phyloP scores from a whole-genome alignment of 2,113 vertebrate genomes.

The Leptosomus discolor region DNA sequence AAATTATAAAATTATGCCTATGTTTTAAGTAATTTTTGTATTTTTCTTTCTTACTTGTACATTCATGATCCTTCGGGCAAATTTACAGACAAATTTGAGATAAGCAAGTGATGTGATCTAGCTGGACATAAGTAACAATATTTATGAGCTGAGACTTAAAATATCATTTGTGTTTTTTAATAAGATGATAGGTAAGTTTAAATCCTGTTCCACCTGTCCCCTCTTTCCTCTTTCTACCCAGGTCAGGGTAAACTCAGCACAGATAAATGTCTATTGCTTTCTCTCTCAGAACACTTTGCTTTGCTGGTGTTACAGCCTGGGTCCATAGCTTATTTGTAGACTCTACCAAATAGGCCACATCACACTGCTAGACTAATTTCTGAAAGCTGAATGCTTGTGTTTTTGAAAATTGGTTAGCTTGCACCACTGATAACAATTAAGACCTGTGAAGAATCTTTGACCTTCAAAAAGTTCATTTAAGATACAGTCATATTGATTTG shows the following conservation, averaged over 20 bases:
- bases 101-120: background rate
- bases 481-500: background rate
- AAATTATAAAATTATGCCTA: background rate
- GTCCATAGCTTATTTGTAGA: background rate
- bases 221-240: background rate
- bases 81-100: background rate
- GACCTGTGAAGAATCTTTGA: background rate
- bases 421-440: background rate
- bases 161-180: background rate
- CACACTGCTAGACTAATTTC: background rate
- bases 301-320: background rate
- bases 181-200: background rate
- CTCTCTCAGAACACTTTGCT: background rate
- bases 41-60: background rate
- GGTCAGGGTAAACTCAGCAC: background rate
- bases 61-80: background rate
- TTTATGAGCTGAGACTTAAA: background rate
- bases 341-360: background rate
- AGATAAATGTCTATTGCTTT: background rate
- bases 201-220: background rate
- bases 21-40: background rate
- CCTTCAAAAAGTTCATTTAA: background rate
- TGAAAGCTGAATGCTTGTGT: background rate
- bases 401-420: background rate
- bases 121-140: background rate